phyloP scores from a whole-genome alignment of 2,888 invertebrate genomes.

The Hanleya hanleyi region DNA sequence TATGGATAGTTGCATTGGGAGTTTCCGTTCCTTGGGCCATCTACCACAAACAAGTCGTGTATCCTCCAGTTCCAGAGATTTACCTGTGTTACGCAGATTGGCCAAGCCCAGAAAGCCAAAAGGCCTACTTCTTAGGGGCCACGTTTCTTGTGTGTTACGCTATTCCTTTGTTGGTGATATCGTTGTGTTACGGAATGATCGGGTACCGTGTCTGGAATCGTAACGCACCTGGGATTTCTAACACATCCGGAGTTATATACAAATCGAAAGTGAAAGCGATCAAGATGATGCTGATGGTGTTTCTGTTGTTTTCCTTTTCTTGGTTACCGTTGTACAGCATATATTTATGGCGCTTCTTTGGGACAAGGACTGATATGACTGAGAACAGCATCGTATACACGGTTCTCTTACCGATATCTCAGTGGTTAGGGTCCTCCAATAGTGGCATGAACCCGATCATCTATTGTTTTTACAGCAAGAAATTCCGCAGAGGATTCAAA shows the following conservation, averaged over 20 bases:
- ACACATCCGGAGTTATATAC: constrained; percentile 73
- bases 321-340: constrained; percentile 95
- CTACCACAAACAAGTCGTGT: constrained; percentile 81
- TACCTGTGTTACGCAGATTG: constrained; percentile 76
- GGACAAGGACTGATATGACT: constrained; percentile 72
- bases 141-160: constrained; percentile 93
- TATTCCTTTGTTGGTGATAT: constrained; percentile 91
- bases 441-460: constrained; percentile 96
- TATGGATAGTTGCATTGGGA: constrained; percentile 90
- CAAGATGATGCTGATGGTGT: constrained; percentile 94
- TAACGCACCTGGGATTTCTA: constrained; percentile 91
- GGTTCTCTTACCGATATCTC: constrained; percentile 87
- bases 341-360: constrained; percentile 89
- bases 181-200: constrained; percentile 92
- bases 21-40: constrained; percentile 93
- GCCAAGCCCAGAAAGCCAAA: constrained; percentile 87
- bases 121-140: constrained; percentile 90
- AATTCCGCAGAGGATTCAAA: constrained; percentile 89
- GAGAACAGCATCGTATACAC: constrained; percentile 28
- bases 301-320: constrained; percentile 92
- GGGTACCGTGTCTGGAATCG: constrained; percentile 93
- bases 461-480: constrained; percentile 96
- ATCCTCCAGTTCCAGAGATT: constrained; percentile 27
- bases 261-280: constrained; percentile 96
- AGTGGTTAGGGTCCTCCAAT: constrained; percentile 94